These are phyloP conservation scores for Resseliella maxima DNA, from an alignment of 2,888 invertebrate species.

Conservation along the genomic window DNA sequence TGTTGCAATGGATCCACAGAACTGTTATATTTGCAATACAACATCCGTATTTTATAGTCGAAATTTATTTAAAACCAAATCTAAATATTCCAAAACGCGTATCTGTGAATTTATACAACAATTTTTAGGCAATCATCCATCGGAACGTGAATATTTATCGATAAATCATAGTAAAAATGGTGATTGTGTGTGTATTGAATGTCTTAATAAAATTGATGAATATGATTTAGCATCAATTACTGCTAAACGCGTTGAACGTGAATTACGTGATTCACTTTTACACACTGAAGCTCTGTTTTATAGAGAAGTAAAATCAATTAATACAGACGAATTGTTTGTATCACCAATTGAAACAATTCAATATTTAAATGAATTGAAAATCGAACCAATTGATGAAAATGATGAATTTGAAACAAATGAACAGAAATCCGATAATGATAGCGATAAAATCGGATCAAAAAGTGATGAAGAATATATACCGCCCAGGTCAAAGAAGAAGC, in stretches of 20 bases:
- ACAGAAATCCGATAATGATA: neutral
- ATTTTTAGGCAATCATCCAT: conserved; percentile 14
- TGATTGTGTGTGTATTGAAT: neutral
- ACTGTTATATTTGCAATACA: conserved; percentile 35
- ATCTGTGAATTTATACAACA: neutral
- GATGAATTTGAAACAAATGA: neutral
- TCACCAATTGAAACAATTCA: conserved; percentile 1
- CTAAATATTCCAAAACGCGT: neutral
- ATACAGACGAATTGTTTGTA: neutral
- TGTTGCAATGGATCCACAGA: conserved; percentile 31
- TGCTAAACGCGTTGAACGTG: conserved; percentile 10
- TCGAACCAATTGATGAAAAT: neutral
- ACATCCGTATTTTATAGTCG: neutral
- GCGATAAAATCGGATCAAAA: neutral
- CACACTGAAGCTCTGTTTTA: neutral
- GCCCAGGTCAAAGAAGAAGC: neutral
- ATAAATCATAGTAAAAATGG: neutral
- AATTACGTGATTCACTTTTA: neutral
- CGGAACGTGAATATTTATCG: neutral
- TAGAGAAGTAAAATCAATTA: neutral
- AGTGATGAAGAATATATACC: conserved; percentile 8
- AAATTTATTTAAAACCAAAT: conserved; percentile 51
- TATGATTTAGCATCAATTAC: conserved; percentile 54
- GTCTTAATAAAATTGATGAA: conserved; percentile 55
- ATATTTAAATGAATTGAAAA: neutral